Conservation (phyloP, 2,113 vertebrate species). For the Pteronura brasiliensis region DNA sequence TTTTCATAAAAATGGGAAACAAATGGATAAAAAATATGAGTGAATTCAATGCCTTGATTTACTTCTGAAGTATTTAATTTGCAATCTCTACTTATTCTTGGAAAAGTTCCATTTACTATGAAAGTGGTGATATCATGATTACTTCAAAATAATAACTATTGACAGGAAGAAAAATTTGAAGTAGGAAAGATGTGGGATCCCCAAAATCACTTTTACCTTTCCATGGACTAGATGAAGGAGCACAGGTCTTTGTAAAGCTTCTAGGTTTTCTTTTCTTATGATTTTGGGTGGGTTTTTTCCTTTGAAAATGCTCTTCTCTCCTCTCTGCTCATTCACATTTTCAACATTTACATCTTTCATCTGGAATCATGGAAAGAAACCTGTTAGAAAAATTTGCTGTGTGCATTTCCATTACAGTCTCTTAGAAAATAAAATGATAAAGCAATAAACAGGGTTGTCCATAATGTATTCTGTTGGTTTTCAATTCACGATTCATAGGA, state of each 20-base stretch:
- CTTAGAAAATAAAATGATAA: conserved; percentile 5
- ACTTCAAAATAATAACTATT: not conserved
- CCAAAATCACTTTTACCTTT: conserved; percentile 85
- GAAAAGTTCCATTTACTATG: not conserved
- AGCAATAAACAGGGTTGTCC: not conserved
- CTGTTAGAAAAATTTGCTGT: not conserved
- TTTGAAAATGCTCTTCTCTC: conserved; percentile 88
- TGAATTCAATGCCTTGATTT: not conserved
- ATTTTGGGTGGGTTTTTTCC: conserved; percentile 85
- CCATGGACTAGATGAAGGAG: conserved; percentile 90
- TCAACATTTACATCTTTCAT: conserved; percentile 90
- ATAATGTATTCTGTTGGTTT: not conserved
- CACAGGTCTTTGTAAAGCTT: conserved; percentile 89
- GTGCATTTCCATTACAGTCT: not conserved
- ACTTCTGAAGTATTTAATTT: not conserved
- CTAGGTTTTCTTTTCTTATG: conserved; percentile 85
- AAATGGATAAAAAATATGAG: not conserved
- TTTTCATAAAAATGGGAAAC: conserved; percentile 1
- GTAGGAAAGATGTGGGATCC: not conserved
- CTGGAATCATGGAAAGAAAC: conserved; percentile 79
- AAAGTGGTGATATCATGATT: not conserved
- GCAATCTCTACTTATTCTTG: not conserved
- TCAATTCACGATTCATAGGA: not conserved
- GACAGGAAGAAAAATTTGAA: not conserved
- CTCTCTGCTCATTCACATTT: conserved; percentile 82